Conservation (phyloP, 2,797 vertebrate species). For the Silurus aristotelis region DNA sequence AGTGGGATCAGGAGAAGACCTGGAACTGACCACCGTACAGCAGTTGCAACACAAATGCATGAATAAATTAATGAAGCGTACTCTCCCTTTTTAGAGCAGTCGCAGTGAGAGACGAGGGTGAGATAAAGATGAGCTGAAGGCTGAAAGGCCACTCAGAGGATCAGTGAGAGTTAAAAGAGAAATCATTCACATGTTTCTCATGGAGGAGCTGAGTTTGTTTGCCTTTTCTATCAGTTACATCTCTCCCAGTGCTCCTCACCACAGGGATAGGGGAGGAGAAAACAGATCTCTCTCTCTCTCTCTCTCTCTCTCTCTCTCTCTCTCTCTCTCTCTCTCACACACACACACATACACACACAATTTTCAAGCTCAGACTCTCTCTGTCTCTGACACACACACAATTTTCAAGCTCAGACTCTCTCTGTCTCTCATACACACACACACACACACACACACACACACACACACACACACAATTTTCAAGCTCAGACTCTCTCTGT, state of each 20-base stretch:
- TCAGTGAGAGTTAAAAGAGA: not conserved
- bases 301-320: not conserved
- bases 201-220: constrained; percentile 4
- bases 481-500: not conserved
- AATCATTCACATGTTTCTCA: not conserved
- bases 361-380: not conserved
- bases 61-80: no score
- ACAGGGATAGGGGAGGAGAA: not conserved
- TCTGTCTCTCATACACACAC: not conserved
- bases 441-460: not conserved
- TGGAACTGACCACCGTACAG: not conserved
- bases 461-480: no score
- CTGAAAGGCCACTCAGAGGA: not conserved
- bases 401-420: not conserved
- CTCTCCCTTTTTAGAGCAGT: no score
- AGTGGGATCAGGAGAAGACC: not conserved
- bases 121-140: not conserved
- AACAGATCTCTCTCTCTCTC: not conserved
- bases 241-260: constrained; percentile 26
- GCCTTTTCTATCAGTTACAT: constrained; percentile 23
- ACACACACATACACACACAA: not conserved
- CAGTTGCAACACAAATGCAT: no score
- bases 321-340: not conserved
- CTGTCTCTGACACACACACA: not conserved
- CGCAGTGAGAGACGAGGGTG: no score